phyloP scores from a whole-genome alignment of 1,140 invertebrate species.

The Drosophila tristis region DNA sequence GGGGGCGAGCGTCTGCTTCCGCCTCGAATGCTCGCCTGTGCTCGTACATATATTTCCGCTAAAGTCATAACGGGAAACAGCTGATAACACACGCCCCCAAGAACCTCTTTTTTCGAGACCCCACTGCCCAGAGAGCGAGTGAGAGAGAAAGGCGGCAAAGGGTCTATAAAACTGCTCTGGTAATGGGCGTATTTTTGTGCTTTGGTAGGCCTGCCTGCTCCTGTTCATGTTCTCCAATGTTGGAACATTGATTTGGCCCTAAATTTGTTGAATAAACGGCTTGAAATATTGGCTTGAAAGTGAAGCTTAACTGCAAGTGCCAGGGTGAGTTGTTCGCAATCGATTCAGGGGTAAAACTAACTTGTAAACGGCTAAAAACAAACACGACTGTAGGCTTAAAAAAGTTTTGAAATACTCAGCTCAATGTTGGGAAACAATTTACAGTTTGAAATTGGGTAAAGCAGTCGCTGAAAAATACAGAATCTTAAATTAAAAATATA shows the following conservation, averaged over 20 bases:
- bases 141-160: neutral
- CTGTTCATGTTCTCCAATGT: slow-evolving; percentile 2
- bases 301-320: neutral
- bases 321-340: too few species aligned
- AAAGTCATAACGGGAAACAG: slow-evolving; percentile 71
- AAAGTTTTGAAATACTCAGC: too few species aligned
- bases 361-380: too few species aligned
- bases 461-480: neutral
- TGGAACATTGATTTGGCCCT: slow-evolving; percentile 27
- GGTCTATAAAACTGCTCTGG: slow-evolving; percentile 30
- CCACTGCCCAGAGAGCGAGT: slow-evolving; percentile 1
- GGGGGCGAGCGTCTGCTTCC: slow-evolving; percentile 34
- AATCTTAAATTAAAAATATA: too few species aligned
- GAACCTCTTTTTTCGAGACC: slow-evolving; percentile 3
- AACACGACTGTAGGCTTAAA: too few species aligned
- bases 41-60: slow-evolving; percentile 60
- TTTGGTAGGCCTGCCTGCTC: slow-evolving; percentile 4
- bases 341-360: too few species aligned
- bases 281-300: neutral
- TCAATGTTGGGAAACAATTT: too few species aligned
- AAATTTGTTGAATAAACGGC: slow-evolving; percentile 8
- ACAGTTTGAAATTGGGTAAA: too few species aligned
- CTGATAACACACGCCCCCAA: slow-evolving; percentile 58
- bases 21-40: slow-evolving; percentile 30
- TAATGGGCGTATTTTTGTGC: slow-evolving; percentile 37